Evolutionary conservation across 92 coral and sea anemone species (phyloP), one percentile per base, ranked within the genome.

Genomic region (Meandrina meandrites): DNA sequence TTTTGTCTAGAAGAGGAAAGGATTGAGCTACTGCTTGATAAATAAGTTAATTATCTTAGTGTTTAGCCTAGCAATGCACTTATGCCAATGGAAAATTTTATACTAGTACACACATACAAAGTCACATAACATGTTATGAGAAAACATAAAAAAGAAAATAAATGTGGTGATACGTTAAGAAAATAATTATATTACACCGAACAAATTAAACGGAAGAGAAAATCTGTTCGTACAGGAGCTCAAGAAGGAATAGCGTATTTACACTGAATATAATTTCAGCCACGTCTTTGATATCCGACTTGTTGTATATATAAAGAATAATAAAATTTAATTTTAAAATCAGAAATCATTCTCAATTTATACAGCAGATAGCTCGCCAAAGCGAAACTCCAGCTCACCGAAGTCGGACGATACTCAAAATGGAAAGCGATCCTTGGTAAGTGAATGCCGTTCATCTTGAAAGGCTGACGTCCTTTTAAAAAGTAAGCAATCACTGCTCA

Each of bases 361-460:
- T 42, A 1, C 70, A 84, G 80, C 32, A 54, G 72, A 50, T 56
- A 68, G 80, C 14, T 57, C 80, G 35, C 56, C 72, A 84, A 84
- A 73, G 51, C 77, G 37, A 56, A 71, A 5, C 35, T 21, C 56
- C 19, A 21, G 36, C 32, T 30, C 42, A 28, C 58, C 80, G 42
- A 84, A 42, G 66, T n/a, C 87, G 24, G 87, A 84, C 14, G 77
- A 57, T 31, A 51, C 17, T 53, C 32, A 42, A 72, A 24, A 22
- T 56, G 80, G 48, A 36, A 54, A 78, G 56, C 79, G 53, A 5
- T 37, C 62, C 3, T 40, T 78, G 87, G 87, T 84, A 58, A 84
- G 87, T 74, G 30, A 45, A 68, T 6, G 35, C 35, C 53, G 45
- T 40, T 40, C 45, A 40, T 2, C 45, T 40, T 6, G n/a, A n/a